A percentile compares a stretch with the other conserved stretches of the same genome.
Evolutionary conservation across 2,888 invertebrate species (phyloP).

Genomic region (Eupelmus urozonus): DNA sequence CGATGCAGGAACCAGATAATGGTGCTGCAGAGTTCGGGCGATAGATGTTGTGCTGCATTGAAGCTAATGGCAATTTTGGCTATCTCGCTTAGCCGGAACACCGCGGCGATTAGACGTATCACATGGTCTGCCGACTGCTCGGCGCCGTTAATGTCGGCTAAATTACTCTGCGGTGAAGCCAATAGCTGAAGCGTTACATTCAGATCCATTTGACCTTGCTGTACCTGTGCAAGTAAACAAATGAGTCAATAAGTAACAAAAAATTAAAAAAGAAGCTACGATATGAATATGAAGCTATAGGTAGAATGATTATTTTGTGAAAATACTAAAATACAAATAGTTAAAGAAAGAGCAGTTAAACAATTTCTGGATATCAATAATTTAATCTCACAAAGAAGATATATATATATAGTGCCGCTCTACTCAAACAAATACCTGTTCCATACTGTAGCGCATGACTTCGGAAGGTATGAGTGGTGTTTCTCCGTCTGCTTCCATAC

Average conservation of each 20-base stretch:
- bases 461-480: conserved; percentile 83
- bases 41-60: conserved; percentile 83
- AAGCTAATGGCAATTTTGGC: conserved; percentile 86
- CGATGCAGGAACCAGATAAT: conserved; percentile 88
- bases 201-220: conserved; percentile 73
- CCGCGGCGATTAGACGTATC: conserved; percentile 83
- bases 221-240: conserved; percentile 62
- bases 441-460: conserved; percentile 82
- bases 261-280: too few species aligned
- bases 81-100: conserved; percentile 86
- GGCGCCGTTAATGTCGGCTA: conserved; percentile 69
- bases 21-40: conserved; percentile 88
- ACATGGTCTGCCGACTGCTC: conserved; percentile 72
- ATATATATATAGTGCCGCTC: background rate
- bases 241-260: too few species aligned
- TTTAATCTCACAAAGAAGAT: background rate
- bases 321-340: too few species aligned
- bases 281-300: too few species aligned
- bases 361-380: too few species aligned
- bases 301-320: too few species aligned
- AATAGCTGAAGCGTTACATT: conserved; percentile 78
- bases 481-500: conserved; percentile 84
- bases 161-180: conserved; percentile 76
- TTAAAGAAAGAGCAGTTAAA: too few species aligned
- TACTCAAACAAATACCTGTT: too few species aligned